These are phyloP conservation scores for Dolichotis patagonum DNA, from an alignment of 2,113 vertebrate species.

Conservation along the genomic window DNA sequence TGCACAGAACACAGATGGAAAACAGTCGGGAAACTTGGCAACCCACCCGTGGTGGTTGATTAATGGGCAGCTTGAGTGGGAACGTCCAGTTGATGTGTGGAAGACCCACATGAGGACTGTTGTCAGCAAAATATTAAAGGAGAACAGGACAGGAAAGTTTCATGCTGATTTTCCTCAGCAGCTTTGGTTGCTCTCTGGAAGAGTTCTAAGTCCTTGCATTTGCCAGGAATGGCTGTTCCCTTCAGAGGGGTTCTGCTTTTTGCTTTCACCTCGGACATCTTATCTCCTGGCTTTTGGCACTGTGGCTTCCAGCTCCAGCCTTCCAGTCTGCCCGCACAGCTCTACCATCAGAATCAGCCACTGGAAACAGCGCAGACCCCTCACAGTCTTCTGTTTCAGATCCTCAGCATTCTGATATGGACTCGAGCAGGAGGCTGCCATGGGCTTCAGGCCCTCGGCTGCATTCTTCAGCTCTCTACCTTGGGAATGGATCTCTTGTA, in stretches of 20 bases:
- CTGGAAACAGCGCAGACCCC: background rate
- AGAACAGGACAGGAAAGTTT: background rate
- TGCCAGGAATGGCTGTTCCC: background rate
- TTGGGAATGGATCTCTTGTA: background rate
- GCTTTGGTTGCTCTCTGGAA: background rate
- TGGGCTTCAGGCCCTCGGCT: background rate
- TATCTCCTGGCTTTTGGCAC: background rate
- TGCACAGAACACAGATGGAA: background rate
- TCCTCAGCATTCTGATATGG: background rate
- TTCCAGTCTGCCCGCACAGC: too few species aligned
- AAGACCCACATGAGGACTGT: background rate
- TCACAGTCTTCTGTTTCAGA: background rate
- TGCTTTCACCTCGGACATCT: background rate
- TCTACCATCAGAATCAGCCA: background rate
- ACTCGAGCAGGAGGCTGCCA: too few species aligned
- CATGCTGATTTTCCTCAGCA: background rate
- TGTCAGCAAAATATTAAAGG: background rate
- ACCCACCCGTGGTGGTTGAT: background rate
- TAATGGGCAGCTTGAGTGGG: background rate
- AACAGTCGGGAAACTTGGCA: background rate
- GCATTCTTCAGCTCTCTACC: background rate
- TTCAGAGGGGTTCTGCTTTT: background rate
- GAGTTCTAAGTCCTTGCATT: background rate
- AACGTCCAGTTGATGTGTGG: background rate
- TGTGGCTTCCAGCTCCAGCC: background rate